Evolutionary conservation across 2,113 vertebrate genomes (phyloP), one percentile per base, ranked within the genome.

Genomic region (Scolopax mira): DNA sequence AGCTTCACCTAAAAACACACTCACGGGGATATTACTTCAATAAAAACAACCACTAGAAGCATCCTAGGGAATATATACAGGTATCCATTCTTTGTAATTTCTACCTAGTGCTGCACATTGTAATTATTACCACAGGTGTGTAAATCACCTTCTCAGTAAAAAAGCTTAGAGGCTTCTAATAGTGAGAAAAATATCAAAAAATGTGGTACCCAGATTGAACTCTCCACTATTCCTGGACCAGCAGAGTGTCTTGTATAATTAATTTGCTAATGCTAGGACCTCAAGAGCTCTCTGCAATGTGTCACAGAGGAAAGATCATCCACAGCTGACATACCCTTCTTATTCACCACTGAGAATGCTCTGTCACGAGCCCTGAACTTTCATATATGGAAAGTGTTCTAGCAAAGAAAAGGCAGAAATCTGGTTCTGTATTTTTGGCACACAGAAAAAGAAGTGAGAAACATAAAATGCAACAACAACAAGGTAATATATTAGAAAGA

Each of bases 331-430:
- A 28, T 9, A 18, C 30, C 24, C 0, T 0, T 67, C 30, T 51
- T 25, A 7, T 46, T 66, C 71, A 67, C 8, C 13, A 25, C 22
- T 6, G 12, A n/a, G 2, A 6, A 28, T 1, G 1, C 14, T 79
- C 25, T 25, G 30, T 19, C 4, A 0, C 6, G 4, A 55, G 30
- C 23, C 1, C 0, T 17, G 6, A 30, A 69, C 55, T 85, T 81
- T 79, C 23, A 17, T 12, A 8, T 10, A 16, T 1, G 2, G 15
- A 35, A 55, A 62, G 1, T 14, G 11, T 85, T 55, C 15, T 18
- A 6, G 48, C 25, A 72, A 57, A 64, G 71, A 46, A 24, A 51
- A 60, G 17, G 31, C 39, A 74, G 22, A 82, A 90, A 52, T 30
- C 25, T 30, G 7, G 1, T 69, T 67, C 44, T 6, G 0, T 48